Percentiles rank a stretch among this genome's conserved stretches.
Conservation (phyloP, 2,113 vertebrate genomes). For the Charina bottae region DNA sequence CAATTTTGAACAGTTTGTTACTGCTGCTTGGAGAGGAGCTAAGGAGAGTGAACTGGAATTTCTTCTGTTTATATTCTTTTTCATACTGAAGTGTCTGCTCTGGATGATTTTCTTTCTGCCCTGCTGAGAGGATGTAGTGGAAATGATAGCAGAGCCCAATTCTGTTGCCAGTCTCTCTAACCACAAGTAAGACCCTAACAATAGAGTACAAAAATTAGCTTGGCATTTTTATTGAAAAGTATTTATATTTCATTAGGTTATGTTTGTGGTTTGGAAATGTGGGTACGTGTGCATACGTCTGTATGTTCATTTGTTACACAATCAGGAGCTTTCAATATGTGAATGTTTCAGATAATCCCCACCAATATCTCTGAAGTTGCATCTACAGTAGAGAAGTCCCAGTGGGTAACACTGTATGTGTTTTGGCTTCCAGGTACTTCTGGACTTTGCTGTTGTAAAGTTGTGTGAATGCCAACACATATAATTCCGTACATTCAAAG, state of each 20-base stretch:
- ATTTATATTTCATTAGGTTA: background rate
- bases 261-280: background rate
- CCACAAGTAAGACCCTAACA: constrained; percentile 75
- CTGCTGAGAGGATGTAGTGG: constrained; percentile 67
- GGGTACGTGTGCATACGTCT: background rate
- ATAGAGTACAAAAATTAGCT: background rate
- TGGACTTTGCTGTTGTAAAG: background rate
- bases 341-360: background rate
- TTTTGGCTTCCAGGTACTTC: background rate
- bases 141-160: constrained; percentile 85
- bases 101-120: accelerated
- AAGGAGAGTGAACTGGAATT: background rate
- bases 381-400: background rate
- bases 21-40: background rate
- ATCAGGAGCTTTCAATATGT: background rate
- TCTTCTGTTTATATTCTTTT: background rate
- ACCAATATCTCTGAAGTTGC: background rate
- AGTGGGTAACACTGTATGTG: background rate
- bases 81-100: background rate
- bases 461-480: background rate
- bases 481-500: background rate
- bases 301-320: background rate
- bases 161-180: constrained; percentile 62
- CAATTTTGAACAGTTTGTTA: constrained; percentile 7
- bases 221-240: background rate